Conservation (phyloP, 2,888 invertebrate genomes). For the Archaeoteleia sp. region DNA sequence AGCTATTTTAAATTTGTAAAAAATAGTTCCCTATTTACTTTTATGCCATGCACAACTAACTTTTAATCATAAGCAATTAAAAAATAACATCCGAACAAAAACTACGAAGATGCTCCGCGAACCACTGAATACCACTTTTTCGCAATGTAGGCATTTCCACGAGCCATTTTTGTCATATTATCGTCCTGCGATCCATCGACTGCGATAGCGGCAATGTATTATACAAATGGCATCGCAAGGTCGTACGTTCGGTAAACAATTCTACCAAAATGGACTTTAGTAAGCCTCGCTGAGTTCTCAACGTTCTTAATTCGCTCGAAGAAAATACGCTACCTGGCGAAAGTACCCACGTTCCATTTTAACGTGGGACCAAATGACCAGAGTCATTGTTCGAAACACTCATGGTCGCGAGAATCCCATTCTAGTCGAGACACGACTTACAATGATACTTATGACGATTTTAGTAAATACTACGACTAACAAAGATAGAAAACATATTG, state of each 20-base stretch:
- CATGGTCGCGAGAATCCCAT: constrained; percentile 33
- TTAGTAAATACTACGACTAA: background rate
- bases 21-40: too few species aligned
- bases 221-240: constrained; percentile 44
- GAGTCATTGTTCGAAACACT: constrained; percentile 61
- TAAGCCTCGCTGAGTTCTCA: constrained; percentile 28
- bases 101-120: too few species aligned
- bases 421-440: constrained; percentile 10
- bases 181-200: background rate
- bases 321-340: constrained; percentile 55
- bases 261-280: constrained; percentile 38
- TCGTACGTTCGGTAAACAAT: constrained; percentile 21
- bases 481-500: background rate
- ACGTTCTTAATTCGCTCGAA: constrained; percentile 30
- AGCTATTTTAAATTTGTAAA: too few species aligned
- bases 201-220: background rate
- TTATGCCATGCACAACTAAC: too few species aligned
- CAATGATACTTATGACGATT: background rate
- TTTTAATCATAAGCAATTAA: too few species aligned
- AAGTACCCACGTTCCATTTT: constrained; percentile 73
- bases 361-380: constrained; percentile 63
- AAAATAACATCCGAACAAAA: too few species aligned
- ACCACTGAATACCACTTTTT: background rate
- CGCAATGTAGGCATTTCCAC: background rate
- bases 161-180: background rate